Base-by-base conservation (phyloP, 2,797 vertebrate genomes). In the Muraenolepis orangiensis region DNA sequence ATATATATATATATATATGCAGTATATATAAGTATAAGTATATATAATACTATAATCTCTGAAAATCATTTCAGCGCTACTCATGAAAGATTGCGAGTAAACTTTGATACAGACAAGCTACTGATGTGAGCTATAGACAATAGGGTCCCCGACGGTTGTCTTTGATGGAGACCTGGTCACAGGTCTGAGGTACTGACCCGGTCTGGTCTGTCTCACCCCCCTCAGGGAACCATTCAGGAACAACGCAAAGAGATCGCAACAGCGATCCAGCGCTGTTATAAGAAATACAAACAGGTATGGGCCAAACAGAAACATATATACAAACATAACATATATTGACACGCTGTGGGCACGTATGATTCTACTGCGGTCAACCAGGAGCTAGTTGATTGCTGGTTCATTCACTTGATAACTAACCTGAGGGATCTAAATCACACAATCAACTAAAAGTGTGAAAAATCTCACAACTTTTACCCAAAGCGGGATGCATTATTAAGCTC, bases 211-310 rank as follows among this genome's bases (percentile, higher is more conserved):
- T 6, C 69, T 75, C 16, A 29, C 23, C 20, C 16, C 30, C 23
- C 20, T 30, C 77, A 93, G 92, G 91, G 88, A 88, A 96, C 96
- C 82, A 92, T 99, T 90, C 94, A 95, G 92, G 98, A 99, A 82
- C 97, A 99, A 92, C 96, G 96, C 77, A 97, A 97, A 87, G 95
- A 98, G 88, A 97, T 98, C 31, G 95, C 96, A 0, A 96, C 97
- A 80, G 96, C 99, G 86, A 97, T 99, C 90, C 98, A 99, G 87
- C 96, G 96, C 85, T 99, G 97, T 91, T 99, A 98, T 93, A 95
- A 98, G 86, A 97, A 96, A 92, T 99, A 99, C 87, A 99, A 98
- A 89, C 98, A 99, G 98, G 98, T 99, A 94, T 93, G 88, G 42
- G 34, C 71, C 70, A 20, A 32, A 68, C 16, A 20, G 3, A 20